Evolutionary conservation across 2,888 invertebrate genomes (phyloP), one percentile per base, ranked within the genome.

Genomic region (Molorchus minor): DNA sequence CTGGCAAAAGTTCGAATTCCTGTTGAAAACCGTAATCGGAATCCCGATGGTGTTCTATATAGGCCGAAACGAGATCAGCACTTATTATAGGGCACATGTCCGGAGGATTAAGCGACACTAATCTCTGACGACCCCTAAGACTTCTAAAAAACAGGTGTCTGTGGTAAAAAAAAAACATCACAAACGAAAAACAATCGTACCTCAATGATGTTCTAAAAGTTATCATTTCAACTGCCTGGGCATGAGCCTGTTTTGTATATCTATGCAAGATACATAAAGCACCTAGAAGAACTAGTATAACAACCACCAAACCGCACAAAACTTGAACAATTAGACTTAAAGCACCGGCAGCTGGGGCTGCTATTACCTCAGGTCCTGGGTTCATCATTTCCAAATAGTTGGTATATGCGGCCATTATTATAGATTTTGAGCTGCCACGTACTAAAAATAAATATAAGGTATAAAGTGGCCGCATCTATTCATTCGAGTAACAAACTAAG

Each of bases 11-110:
- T 84, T 95, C 95, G 74, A 94, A 95, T 80, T 95, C 95, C 63
- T 93, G 90, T 76, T 94, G 90, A 81, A 95, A 96, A 0, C 94
- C 93, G 73, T 93, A 92, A 79, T 95, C 95, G 0, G 93, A 93
- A 80, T 95, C 93, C 25, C 89, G 86, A 74, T 94, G 93, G 1
- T 93, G 85, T 70, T 93, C 92, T 1, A 90, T 84, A 75, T 91
- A 95, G 0, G 93, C 89, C 43, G 87, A 85, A 1, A 91, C 86
- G 2, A 96, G 83, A 44, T 93, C 91, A 1, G 85, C 83, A 71
- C 87, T 88, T 1, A 88, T 83, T 71, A 95, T 89, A 0, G 95
- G 93, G 25, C 91, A 89, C 83, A 93, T 87, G 77, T 93, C 92
- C 0, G 93, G 91, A 1, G 93, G 92, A 71, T 88, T 88, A 1